A percentile compares a stretch with the other conserved stretches of the same genome.
Conservation (phyloP, 2,888 invertebrate genomes). For the Cantharis rufa region DNA sequence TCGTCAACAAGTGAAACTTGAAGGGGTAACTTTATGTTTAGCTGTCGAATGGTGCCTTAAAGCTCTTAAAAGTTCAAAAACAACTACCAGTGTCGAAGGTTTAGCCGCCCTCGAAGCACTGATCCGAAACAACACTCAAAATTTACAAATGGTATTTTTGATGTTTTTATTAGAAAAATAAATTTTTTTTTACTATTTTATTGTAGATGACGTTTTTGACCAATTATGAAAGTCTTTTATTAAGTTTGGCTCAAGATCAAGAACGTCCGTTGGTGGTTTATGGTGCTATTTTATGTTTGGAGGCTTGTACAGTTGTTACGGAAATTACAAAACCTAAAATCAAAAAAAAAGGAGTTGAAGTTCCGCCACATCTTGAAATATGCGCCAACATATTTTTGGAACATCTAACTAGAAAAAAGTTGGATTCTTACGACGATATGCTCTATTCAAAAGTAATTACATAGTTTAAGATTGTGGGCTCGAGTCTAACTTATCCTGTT, state of each 20-base stretch:
- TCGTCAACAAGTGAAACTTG: slow-evolving; percentile 59
- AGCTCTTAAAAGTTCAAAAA: slow-evolving; percentile 44
- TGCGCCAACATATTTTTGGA: slow-evolving; percentile 54
- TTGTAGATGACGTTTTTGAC: background rate
- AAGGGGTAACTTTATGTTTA: slow-evolving; percentile 49
- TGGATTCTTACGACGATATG: slow-evolving; percentile 55
- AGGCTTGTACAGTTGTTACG: slow-evolving; percentile 42
- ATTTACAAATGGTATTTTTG: background rate
- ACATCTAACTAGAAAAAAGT: slow-evolving; percentile 53
- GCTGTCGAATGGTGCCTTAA: slow-evolving; percentile 52
- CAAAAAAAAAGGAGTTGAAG: slow-evolving; percentile 22
- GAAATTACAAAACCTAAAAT: slow-evolving; percentile 23
- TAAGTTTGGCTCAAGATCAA: slow-evolving; percentile 22
- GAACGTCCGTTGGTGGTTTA: slow-evolving; percentile 37
- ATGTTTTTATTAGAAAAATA: background rate
- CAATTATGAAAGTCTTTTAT: slow-evolving; percentile 29
- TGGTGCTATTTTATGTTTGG: slow-evolving; percentile 47
- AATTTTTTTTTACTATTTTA: slow-evolving; percentile 40
- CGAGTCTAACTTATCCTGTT: slow-evolving; percentile 30
- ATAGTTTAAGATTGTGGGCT: background rate
- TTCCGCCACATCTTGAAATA: slow-evolving; percentile 40
- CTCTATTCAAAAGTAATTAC: slow-evolving; percentile 62
- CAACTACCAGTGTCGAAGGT: slow-evolving; percentile 41
- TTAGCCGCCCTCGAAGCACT: slow-evolving; percentile 52
- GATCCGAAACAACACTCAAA: slow-evolving; percentile 31